Conservation (phyloP, 1,140 invertebrate genomes). For the Drosophila arawakana region DNA sequence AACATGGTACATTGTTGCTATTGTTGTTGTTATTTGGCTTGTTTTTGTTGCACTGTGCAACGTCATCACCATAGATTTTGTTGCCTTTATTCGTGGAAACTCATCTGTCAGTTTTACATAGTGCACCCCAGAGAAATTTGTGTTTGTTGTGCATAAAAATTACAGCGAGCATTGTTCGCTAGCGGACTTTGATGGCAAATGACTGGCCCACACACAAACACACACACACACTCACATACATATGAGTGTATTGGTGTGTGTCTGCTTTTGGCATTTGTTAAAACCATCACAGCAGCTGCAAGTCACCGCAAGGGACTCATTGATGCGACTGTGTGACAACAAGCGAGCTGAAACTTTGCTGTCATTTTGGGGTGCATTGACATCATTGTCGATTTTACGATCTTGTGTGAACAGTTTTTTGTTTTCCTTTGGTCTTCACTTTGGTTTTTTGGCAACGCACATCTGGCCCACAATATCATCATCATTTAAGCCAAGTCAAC, state of each 20-base stretch:
- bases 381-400: constrained; percentile 65
- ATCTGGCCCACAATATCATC: constrained; percentile 8
- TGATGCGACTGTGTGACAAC: constrained; percentile 76
- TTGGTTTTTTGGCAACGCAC: constrained; percentile 1
- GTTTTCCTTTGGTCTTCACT: constrained; percentile 4
- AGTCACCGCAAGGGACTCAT: constrained; percentile 63
- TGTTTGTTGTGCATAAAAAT: constrained; percentile 79
- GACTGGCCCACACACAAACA: constrained; percentile 45
- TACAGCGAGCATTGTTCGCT: constrained; percentile 75
- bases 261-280: constrained; percentile 79
- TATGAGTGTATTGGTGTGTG: constrained; percentile 10
- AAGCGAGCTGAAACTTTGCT: constrained; percentile 57
- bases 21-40: background rate
- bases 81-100: constrained; percentile 49
- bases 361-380: constrained; percentile 57
- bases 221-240: constrained; percentile 14
- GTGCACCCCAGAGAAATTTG: constrained; percentile 78
- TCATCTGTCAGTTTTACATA: constrained; percentile 82
- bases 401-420: constrained; percentile 29
- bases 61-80: constrained; percentile 48
- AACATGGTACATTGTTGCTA: constrained; percentile 25
- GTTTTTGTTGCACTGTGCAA: constrained; percentile 31
- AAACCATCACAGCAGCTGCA: constrained; percentile 54
- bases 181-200: constrained; percentile 72
- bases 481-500: constrained; percentile 9